phyloP scores from a whole-genome alignment of 2,797 vertebrate genomes.

The Rhinoraja longicauda region DNA sequence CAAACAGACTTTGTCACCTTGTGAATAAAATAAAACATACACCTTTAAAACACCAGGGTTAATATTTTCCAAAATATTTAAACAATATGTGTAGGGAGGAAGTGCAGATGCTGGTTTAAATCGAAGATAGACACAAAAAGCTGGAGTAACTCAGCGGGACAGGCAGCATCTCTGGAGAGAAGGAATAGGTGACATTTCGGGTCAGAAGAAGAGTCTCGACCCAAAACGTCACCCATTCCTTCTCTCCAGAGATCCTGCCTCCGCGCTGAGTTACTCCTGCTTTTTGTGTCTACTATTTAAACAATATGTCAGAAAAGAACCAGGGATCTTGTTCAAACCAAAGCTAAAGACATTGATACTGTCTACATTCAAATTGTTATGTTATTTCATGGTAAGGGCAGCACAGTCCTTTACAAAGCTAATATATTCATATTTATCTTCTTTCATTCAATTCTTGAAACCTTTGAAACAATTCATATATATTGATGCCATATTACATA shows the following conservation, averaged over 20 bases:
- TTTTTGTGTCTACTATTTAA: too few species aligned
- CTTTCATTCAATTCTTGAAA: background rate
- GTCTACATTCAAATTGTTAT: slow-evolving; percentile 19
- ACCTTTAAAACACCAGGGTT: background rate
- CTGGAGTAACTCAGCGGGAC: too few species aligned
- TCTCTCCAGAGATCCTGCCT: too few species aligned
- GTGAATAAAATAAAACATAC: background rate
- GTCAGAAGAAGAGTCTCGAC: too few species aligned
- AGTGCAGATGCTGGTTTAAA: too few species aligned
- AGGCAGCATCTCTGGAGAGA: too few species aligned
- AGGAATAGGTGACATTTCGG: too few species aligned
- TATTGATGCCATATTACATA: slow-evolving; percentile 29
- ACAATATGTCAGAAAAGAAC: background rate
- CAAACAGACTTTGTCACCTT: background rate
- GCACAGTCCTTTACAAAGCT: background rate
- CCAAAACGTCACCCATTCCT: too few species aligned
- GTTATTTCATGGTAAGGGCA: background rate
- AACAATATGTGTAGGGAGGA: background rate
- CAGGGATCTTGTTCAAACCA: background rate
- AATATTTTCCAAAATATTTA: background rate
- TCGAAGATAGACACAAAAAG: too few species aligned
- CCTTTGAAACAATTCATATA: slow-evolving; percentile 19
- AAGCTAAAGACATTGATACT: background rate
- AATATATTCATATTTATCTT: background rate
- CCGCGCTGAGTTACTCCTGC: too few species aligned